These are phyloP conservation scores for Corythornis leucogaster DNA, from an alignment of 2,797 vertebrate species.

Conservation along the genomic window DNA sequence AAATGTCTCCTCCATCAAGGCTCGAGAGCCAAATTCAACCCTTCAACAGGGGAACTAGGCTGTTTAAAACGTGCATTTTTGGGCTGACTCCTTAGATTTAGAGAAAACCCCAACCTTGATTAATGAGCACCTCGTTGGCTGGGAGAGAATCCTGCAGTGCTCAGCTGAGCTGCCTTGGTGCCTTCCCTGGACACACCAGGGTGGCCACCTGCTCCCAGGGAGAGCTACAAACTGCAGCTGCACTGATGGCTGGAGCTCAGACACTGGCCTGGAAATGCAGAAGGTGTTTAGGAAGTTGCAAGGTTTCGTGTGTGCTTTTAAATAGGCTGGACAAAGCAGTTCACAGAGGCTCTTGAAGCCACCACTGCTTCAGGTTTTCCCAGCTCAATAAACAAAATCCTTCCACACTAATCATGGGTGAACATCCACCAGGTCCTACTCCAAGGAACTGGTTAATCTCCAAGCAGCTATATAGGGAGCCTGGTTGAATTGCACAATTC, in stretches of 20 bases:
- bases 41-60: neutral
- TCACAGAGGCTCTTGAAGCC: neutral
- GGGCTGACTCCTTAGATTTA: too few relatives aligned
- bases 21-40: neutral
- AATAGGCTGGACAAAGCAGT: neutral
- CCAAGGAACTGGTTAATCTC: neutral
- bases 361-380: neutral
- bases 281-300: neutral
- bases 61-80: neutral
- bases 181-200: accelerated
- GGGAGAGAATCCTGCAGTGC: neutral
- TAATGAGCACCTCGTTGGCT: neutral
- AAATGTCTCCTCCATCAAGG: neutral
- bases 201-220: neutral
- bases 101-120: neutral
- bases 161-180: neutral
- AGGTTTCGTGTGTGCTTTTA: accelerated
- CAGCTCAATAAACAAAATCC: neutral
- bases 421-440: neutral
- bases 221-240: neutral
- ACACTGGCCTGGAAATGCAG: neutral
- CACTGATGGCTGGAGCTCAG: neutral
- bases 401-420: neutral
- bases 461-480: accelerated
- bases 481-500: neutral